Base-by-base conservation (phyloP, 1,140 invertebrate genomes). In the Anastrepha ludens region DNA sequence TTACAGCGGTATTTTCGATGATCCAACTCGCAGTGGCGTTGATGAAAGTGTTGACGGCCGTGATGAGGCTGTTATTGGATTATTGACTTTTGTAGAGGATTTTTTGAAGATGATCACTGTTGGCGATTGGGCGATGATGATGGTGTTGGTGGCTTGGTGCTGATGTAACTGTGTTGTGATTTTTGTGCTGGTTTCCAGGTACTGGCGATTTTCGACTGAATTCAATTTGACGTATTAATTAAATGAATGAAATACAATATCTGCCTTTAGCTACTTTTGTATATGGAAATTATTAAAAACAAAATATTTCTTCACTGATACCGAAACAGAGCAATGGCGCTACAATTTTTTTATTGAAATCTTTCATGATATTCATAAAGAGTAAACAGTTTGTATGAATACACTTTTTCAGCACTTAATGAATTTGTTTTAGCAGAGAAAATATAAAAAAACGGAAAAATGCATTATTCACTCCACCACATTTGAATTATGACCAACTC, bases 21-120 rank as follows among this genome's bases (percentile, higher is more conserved):
- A 55, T 15, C 74, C 8, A 5, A 81, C 50, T 20, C 41, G 29
- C 74, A 20, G 74, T 3, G 17, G 17, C 20, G 47, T 55, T 81
- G 74, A 81, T 81, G 74, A 13, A 3, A 55, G 15, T 55, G 74
- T 55, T 81, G 74, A 55, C 74, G 74, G 74, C 74, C 20, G 20
- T 81, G 74, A 81, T 81, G 74, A 81, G 74, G 74, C 50, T 81
- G 47, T 81, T 50, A 81, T 81, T 81, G 74, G 47, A 81, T 81
- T 50, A 81, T 81, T 55, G 74, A 20, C n/a, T 20, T 55, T 58
- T 8, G 3, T 7, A 39, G 8, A 17, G 9, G 15, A 55, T 11
- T 55, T 62, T 62, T 62, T 62, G 60, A 62, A 5, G 74, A 17
- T 3, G 50, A 55, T 58, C 74, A n/a, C 8, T 29, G n/a, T 39